Percentiles rank a stretch among this genome's conserved stretches.
These are phyloP conservation scores for Mionectes macconnelli DNA, from an alignment of 2,113 vertebrate species.

Conservation along the genomic window DNA sequence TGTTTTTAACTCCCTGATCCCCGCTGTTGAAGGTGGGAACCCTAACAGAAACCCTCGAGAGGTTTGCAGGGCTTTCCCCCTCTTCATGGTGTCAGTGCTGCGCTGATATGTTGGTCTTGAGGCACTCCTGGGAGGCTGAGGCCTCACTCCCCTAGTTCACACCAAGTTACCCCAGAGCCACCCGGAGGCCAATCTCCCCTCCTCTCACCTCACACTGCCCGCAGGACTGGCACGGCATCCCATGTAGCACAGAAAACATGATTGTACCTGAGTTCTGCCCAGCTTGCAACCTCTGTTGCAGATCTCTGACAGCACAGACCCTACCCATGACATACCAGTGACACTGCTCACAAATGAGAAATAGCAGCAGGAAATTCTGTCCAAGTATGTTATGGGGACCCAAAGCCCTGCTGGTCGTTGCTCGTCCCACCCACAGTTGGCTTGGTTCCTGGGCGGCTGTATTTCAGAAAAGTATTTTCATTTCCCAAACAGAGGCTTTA, in stretches of 20 bases:
- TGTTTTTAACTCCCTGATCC: background rate
- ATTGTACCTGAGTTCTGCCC: background rate
- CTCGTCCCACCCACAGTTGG: background rate
- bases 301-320: background rate
- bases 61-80: accelerated
- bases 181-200: accelerated
- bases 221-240: accelerated
- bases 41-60: background rate
- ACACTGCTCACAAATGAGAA: background rate
- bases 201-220: background rate
- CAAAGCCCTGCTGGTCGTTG: background rate
- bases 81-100: background rate
- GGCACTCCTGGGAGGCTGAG: accelerated
- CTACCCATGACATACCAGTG: background rate
- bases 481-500: background rate
- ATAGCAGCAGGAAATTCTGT: background rate
- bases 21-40: accelerated
- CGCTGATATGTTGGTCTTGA: background rate
- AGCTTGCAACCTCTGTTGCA: background rate
- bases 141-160: background rate
- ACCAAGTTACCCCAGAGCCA: background rate
- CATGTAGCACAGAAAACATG: accelerated
- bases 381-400: background rate
- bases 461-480: background rate
- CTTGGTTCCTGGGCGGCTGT: background rate